Conservation (phyloP, 1,140 invertebrate species). For the Phocides pigmalion region DNA sequence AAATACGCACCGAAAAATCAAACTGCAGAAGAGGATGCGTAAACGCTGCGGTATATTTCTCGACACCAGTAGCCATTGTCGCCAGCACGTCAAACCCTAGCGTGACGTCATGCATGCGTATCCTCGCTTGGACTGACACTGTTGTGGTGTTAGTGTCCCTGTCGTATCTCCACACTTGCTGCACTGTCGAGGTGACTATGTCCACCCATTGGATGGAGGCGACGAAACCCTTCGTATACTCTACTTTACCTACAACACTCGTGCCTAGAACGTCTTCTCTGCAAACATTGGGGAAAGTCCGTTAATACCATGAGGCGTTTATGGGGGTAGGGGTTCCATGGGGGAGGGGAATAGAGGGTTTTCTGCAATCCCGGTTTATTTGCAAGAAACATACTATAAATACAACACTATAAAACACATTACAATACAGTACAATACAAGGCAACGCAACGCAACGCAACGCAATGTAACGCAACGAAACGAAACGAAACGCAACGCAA, state of each 20-base stretch:
- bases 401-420: too few species aligned
- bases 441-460: too few species aligned
- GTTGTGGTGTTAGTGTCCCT: not conserved
- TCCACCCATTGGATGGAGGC: slow-evolving; percentile 56
- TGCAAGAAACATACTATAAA: too few species aligned
- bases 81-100: slow-evolving; percentile 43
- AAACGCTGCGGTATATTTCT: slow-evolving; percentile 35
- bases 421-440: too few species aligned
- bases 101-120: slow-evolving; percentile 40
- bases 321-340: too few species aligned
- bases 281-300: too few species aligned
- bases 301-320: too few species aligned
- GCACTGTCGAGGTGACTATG: slow-evolving; percentile 26
- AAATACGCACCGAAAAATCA: slow-evolving; percentile 41
- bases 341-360: too few species aligned
- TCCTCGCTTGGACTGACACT: slow-evolving; percentile 29
- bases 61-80: slow-evolving; percentile 10
- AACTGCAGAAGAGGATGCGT: slow-evolving; percentile 37
- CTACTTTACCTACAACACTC: slow-evolving; percentile 46
- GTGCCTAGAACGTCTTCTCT: slow-evolving; percentile 48
- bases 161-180: slow-evolving; percentile 41
- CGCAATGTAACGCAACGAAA: too few species aligned
- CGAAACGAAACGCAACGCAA: too few species aligned
- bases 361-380: too few species aligned
- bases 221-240: slow-evolving; percentile 61